A percentile compares a stretch with the other conserved stretches of the same genome.
phyloP scores from a whole-genome alignment of 2,797 vertebrate species.

The Ambastaia sidthimunki region DNA sequence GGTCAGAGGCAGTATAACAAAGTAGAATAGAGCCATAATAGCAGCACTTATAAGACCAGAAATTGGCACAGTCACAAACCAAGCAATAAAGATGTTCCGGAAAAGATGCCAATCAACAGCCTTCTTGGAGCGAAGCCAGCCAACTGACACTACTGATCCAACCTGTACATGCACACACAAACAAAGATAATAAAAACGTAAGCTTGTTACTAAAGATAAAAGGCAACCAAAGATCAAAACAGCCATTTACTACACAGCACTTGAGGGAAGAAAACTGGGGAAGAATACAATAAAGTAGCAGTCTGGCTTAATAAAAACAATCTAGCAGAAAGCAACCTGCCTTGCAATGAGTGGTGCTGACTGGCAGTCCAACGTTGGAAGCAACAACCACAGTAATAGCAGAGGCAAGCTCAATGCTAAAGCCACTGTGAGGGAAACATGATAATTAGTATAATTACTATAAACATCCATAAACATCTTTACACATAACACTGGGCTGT shows the following conservation, averaged over 20 bases:
- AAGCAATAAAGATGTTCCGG: slow-evolving; percentile 96
- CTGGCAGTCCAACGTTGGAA: slow-evolving; percentile 93
- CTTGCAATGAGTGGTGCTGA: slow-evolving; percentile 99
- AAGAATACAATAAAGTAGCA: no score
- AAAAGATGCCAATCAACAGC: slow-evolving; percentile 95
- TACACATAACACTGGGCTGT: not conserved
- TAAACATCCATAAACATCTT: slow-evolving; percentile 5
- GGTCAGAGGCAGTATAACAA: slow-evolving; percentile 73
- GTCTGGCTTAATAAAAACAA: not conserved
- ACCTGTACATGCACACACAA: slow-evolving; percentile 76
- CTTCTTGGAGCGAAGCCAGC: slow-evolving; percentile 94
- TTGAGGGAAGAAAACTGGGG: not conserved
- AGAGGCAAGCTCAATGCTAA: slow-evolving; percentile 95
- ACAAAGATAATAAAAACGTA: slow-evolving; percentile 16
- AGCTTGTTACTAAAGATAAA: slow-evolving; percentile 3
- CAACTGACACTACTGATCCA: slow-evolving; percentile 93
- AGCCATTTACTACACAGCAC: not conserved
- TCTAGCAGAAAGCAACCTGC: slow-evolving; percentile 68
- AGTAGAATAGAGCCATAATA: slow-evolving; percentile 91
- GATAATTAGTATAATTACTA: slow-evolving; percentile 41
- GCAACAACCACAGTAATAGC: slow-evolving; percentile 93
- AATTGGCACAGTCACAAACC: slow-evolving; percentile 96
- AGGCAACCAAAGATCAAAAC: not conserved
- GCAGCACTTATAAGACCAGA: slow-evolving; percentile 92
- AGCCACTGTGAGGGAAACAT: slow-evolving; percentile 80